Base-by-base conservation (phyloP, 2,888 invertebrate species). In the Thymelicus acteon region DNA sequence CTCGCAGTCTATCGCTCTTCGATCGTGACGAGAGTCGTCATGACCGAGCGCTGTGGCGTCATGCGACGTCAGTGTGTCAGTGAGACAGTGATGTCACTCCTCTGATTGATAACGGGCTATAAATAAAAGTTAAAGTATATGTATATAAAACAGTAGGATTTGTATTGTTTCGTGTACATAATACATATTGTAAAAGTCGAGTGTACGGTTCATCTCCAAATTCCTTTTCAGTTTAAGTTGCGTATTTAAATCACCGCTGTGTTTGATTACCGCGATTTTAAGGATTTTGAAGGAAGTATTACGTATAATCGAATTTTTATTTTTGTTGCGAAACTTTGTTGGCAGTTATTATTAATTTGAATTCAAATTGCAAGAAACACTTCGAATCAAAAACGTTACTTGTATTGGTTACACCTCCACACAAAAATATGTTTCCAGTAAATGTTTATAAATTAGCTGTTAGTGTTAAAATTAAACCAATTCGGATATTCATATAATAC, bases 131-230 rank as follows among this genome's bases (percentile, higher is more conserved):
- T 40, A 40, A 8, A 40, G 8, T 12, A 8, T 52, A 52, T 52
- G 49, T 52, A 52, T 7, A 52, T 52, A 52, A 52, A 15, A 52
- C 19, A 15, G 49, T 52, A 52, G 49, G 49, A 19, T 52, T 52
- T 52, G 49, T 19, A 52, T 15, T n/a, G 49, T 15, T 8, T 52
- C 15, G 15, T 52, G 49, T 52, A 52, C 19, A 52, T 52, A 52
- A 52, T 19, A 31, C 31, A 31, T 15, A 19, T 15, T 8, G 15
- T 52, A 15, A 19, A 10, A 52, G 49, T 52, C 19, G 19, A 52
- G 19, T 52, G 6, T 19, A 19, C 49, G 49, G n/a, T 15, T 8
- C 8, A 8, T 52, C 49, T 19, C 8, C 49, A 19, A 52, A 7
- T 15, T 19, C 7, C 15, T 19, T 8, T 1, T 52, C 19, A 8